Conservation (phyloP, 1,140 invertebrate genomes). For the Aplysia californica region DNA sequence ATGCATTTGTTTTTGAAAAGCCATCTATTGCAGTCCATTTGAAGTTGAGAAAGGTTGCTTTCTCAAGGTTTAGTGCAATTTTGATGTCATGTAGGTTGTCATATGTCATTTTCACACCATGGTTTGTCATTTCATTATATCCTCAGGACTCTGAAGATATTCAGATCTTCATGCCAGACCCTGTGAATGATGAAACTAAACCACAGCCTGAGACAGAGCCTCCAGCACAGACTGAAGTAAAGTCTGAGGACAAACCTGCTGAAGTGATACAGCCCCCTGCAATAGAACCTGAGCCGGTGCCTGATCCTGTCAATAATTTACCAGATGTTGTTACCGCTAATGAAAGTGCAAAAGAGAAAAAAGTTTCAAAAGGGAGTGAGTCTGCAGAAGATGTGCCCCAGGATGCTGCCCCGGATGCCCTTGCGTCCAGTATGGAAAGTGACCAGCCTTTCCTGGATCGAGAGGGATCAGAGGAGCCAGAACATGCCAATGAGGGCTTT, state of each 20-base stretch:
- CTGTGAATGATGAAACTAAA: not conserved
- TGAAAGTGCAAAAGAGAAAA: not conserved
- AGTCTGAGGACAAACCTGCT: too few species aligned
- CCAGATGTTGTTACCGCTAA: not conserved
- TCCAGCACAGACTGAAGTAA: not conserved
- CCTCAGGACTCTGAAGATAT: not conserved
- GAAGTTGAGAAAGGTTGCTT: too few species aligned
- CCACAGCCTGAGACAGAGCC: not conserved
- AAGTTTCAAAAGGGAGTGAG: not conserved
- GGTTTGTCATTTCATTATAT: not conserved
- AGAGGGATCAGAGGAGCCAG: not conserved
- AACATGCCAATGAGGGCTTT: not conserved
- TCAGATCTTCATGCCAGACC: not conserved
- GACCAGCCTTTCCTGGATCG: conserved; percentile 2
- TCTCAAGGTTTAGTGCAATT: too few species aligned
- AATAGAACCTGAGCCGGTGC: too few species aligned
- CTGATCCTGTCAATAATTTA: not conserved
- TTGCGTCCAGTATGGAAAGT: not conserved
- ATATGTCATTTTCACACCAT: not conserved
- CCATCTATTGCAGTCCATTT: not conserved
- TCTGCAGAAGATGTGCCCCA: not conserved
- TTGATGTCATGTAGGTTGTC: too few species aligned
- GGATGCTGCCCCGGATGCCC: not conserved
- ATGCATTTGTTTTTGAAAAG: too few species aligned
- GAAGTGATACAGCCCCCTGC: too few species aligned